Evolutionary conservation across 92 coral and sea anemone species (phyloP).

Genomic region (Bergia sp.): DNA sequence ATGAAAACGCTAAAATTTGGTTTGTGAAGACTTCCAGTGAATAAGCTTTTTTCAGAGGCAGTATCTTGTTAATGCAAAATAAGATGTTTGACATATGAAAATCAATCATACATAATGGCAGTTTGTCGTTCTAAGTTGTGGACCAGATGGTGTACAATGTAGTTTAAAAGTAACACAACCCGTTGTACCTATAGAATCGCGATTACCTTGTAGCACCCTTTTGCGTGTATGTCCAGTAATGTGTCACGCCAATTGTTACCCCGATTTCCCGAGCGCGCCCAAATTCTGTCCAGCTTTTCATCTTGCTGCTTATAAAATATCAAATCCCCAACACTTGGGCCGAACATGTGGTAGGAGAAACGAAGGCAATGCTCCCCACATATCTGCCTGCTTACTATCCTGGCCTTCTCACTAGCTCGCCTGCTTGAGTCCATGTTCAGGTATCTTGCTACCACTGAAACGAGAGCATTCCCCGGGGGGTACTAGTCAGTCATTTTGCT

Average conservation of each 20-base stretch:
- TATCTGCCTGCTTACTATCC: conserved; percentile 67
- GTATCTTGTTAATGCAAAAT: too few species aligned
- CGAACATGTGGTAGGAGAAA: conserved; percentile 89
- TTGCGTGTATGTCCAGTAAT: conserved; percentile 67
- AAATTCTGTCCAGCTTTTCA: conserved; percentile 46
- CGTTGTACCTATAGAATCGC: neutral
- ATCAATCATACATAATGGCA: too few species aligned
- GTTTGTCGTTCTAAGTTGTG: too few species aligned
- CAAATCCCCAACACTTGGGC: conserved; percentile 67
- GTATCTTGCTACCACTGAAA: conserved; percentile 56
- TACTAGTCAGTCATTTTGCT: neutral
- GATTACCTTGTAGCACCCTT: conserved; percentile 68
- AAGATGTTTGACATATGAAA: too few species aligned
- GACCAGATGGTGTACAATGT: too few species aligned
- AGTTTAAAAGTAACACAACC: too few species aligned
- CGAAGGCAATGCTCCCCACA: conserved; percentile 78
- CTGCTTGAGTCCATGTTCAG: conserved; percentile 70
- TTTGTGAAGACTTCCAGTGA: too few species aligned
- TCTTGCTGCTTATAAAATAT: conserved; percentile 59
- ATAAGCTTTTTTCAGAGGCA: too few species aligned
- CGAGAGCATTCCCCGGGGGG: neutral
- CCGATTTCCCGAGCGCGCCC: conserved; percentile 71
- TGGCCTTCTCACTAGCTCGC: conserved; percentile 64
- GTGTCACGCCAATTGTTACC: conserved; percentile 69
- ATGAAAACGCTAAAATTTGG: too few species aligned